Conservation (phyloP, 2,113 vertebrate species). For the Orthonyx spaldingii region DNA sequence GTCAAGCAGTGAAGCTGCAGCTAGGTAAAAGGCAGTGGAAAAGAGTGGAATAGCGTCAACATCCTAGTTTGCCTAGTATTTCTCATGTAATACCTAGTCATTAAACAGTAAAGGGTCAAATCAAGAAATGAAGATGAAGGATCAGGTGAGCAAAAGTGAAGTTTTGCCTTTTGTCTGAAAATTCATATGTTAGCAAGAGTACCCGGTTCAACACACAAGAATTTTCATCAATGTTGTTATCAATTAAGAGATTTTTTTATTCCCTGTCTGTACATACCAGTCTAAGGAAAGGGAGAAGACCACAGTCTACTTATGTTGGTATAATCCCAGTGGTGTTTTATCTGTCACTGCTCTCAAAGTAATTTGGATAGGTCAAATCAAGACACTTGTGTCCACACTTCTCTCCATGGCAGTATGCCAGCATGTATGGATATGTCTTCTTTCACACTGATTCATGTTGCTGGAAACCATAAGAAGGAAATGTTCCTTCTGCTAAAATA, state of each 20-base stretch:
- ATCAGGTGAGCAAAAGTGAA: background rate
- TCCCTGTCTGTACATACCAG: background rate
- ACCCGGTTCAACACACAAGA: accelerated
- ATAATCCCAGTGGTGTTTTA: background rate
- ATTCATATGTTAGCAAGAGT: background rate
- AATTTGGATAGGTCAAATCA: background rate
- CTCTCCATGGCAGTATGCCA: background rate
- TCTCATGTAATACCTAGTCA: background rate
- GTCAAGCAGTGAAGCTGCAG: background rate
- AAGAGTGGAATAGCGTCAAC: background rate
- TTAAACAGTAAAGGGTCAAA: background rate
- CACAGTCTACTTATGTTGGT: background rate
- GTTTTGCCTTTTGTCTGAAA: background rate
- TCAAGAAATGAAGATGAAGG: background rate
- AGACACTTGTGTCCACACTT: background rate
- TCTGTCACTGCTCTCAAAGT: background rate
- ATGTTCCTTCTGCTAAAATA: background rate
- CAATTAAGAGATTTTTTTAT: background rate
- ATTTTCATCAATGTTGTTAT: background rate
- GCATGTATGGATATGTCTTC: background rate
- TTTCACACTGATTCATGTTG: background rate
- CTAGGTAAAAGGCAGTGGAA: background rate
- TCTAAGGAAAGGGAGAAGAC: background rate
- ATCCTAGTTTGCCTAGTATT: background rate
- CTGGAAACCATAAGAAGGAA: background rate